Percentiles rank a stretch among this genome's conserved stretches.
These are phyloP conservation scores for Paragorgia papillata DNA, from an alignment of 92 coral and sea anemone genomes.

Conservation along the genomic window DNA sequence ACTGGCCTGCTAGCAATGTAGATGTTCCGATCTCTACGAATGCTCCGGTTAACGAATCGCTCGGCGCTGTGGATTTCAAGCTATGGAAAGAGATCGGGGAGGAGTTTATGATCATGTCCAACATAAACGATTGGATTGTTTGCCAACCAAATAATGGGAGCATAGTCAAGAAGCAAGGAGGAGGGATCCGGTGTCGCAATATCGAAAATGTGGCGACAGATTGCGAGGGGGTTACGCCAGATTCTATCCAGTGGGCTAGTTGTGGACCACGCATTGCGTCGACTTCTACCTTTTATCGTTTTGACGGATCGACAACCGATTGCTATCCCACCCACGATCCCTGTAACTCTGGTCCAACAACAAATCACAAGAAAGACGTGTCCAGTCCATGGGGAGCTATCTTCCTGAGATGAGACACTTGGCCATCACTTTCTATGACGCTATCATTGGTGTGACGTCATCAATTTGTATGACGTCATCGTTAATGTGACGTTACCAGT, in stretches of 20 bases:
- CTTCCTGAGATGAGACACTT: constrained; percentile 54
- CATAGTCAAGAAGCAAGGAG: constrained; percentile 43
- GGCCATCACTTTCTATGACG: no score
- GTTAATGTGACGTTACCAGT: no score
- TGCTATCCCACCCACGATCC: constrained; percentile 71
- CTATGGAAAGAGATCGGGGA: constrained; percentile 62
- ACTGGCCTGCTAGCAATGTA: constrained; percentile 50
- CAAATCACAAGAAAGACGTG: constrained; percentile 52
- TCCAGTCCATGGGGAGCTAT: constrained; percentile 69
- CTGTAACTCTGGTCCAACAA: constrained; percentile 10
- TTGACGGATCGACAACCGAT: constrained; percentile 39
- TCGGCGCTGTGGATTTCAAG: constrained; percentile 60
- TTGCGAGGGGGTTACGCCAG: constrained; percentile 42
- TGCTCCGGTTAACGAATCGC: constrained; percentile 60
- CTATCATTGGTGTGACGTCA: no score
- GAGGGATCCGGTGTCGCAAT: constrained; percentile 51
- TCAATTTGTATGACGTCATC: no score
- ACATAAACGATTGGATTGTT: constrained; percentile 74
- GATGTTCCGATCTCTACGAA: constrained; percentile 50
- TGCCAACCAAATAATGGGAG: constrained; percentile 60
- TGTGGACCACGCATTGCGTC: constrained; percentile 32
- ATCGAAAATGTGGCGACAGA: constrained; percentile 35
- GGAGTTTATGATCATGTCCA: constrained; percentile 68
- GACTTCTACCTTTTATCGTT: constrained; percentile 50
- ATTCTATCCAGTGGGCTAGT: neutral